Conservation (phyloP, 1,140 invertebrate species). For the Coboldia fuscipes region DNA sequence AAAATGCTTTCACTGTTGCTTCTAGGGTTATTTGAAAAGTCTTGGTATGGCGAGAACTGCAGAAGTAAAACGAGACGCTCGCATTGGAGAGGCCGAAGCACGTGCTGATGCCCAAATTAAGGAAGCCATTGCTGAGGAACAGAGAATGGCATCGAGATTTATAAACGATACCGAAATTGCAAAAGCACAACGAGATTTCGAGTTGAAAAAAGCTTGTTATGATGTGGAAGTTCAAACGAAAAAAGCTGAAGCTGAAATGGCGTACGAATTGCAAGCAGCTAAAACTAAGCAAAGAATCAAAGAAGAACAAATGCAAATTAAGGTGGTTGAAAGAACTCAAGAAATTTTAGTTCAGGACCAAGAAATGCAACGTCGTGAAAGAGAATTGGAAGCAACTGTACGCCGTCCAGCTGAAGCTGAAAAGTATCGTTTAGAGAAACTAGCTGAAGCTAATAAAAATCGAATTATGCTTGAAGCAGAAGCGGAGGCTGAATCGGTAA, state of each 20-base stretch:
- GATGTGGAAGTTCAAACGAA: conserved; percentile 94
- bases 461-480: conserved; percentile 78
- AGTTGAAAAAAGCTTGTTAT: conserved; percentile 91
- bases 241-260: conserved; percentile 82
- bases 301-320: conserved; percentile 93
- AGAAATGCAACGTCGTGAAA: conserved; percentile 64
- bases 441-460: conserved; percentile 78
- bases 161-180: conserved; percentile 92
- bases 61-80: conserved; percentile 87
- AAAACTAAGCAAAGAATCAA: conserved; percentile 92
- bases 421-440: conserved; percentile 77
- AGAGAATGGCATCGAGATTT: conserved; percentile 76
- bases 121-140: conserved; percentile 89
- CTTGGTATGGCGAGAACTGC: conserved; percentile 90
- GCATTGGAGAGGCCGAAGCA: conserved; percentile 91
- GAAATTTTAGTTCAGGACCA: conserved; percentile 82
- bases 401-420: conserved; percentile 84
- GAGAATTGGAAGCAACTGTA: conserved; percentile 76
- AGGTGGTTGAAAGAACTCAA: conserved; percentile 79
- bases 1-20: conserved; percentile 6
- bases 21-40: conserved; percentile 81
- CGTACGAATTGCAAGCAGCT: conserved; percentile 82
- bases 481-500: conserved; percentile 79
- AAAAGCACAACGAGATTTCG: conserved; percentile 88
- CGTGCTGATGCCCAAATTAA: conserved; percentile 70